phyloP scores from a whole-genome alignment of 2,797 vertebrate genomes.

The Podarcis siculus region DNA sequence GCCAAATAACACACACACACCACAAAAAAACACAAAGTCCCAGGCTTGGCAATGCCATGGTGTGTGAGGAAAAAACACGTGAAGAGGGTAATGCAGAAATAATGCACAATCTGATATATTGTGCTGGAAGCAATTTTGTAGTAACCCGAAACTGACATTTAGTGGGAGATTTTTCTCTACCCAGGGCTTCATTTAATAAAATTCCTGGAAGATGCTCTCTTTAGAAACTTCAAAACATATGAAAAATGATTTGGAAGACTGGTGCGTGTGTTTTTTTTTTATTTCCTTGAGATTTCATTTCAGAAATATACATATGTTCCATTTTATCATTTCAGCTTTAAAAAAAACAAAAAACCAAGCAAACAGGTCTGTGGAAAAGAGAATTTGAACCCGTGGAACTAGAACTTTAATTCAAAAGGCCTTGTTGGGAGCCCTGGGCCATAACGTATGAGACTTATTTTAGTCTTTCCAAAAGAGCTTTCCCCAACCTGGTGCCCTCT shows the following conservation, averaged over 20 bases:
- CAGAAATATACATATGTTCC: slow-evolving; percentile 65
- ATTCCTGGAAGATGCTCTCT: slow-evolving; percentile 59
- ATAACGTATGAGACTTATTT: slow-evolving; percentile 53
- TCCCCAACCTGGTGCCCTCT: no score
- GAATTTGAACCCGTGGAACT: slow-evolving; percentile 62
- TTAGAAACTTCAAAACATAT: slow-evolving; percentile 57
- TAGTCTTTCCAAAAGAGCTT: background rate
- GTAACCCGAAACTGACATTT: slow-evolving; percentile 37
- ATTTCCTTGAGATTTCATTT: slow-evolving; percentile 53
- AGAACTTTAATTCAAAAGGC: slow-evolving; percentile 55
- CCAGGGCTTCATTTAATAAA: slow-evolving; percentile 45
- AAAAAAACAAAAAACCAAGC: background rate
- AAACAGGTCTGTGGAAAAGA: background rate
- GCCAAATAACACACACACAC: background rate
- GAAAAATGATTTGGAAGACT: slow-evolving; percentile 46
- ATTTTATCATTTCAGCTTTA: slow-evolving; percentile 70
- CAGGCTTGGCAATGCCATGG: slow-evolving; percentile 21
- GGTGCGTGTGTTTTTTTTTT: slow-evolving; percentile 9
- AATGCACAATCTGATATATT: slow-evolving; percentile 45
- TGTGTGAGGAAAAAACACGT: slow-evolving; percentile 21
- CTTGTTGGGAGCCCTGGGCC: slow-evolving; percentile 27
- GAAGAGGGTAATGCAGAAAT: slow-evolving; percentile 35
- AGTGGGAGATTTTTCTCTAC: slow-evolving; percentile 42
- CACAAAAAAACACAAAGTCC: background rate
- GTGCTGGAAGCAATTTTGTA: slow-evolving; percentile 41